These are phyloP conservation scores for Hanleya hanleyi DNA, from an alignment of 2,888 invertebrate genomes.

Conservation along the genomic window DNA sequence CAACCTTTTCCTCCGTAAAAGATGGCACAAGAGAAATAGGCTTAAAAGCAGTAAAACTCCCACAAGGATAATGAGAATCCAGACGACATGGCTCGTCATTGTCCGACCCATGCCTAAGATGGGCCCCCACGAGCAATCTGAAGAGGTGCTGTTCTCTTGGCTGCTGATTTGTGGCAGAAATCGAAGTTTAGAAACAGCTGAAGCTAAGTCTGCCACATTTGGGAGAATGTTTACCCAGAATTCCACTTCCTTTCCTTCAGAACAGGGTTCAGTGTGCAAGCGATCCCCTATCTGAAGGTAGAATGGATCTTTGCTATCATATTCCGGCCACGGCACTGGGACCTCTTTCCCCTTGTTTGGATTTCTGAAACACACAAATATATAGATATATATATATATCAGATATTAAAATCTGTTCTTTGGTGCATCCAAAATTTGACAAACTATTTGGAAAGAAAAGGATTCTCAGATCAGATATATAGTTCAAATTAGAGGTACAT, in stretches of 20 bases:
- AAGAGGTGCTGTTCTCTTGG: neutral
- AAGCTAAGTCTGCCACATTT: neutral
- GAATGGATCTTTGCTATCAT: neutral
- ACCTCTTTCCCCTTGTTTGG: neutral
- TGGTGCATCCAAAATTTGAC: no score
- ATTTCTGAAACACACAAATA: no score
- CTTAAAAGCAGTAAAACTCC: neutral
- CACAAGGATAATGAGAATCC: neutral
- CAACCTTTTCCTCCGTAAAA: neutral
- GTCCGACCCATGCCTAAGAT: neutral
- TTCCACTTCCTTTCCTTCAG: neutral
- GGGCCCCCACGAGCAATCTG: neutral
- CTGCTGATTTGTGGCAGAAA: neutral
- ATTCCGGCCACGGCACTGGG: neutral
- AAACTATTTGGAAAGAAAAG: no score
- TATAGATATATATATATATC: no score
- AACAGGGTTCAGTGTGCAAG: neutral
- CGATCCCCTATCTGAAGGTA: constrained; percentile 3
- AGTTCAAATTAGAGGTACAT: no score
- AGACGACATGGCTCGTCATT: neutral
- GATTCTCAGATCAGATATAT: no score
- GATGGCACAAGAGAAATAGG: neutral
- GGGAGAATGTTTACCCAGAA: constrained; percentile 3
- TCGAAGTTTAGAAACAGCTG: neutral
- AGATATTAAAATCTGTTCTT: no score